A percentile compares a stretch with the other conserved stretches of the same genome.
Conservation (phyloP, 1,140 invertebrate species). For the Homarus americanus region DNA sequence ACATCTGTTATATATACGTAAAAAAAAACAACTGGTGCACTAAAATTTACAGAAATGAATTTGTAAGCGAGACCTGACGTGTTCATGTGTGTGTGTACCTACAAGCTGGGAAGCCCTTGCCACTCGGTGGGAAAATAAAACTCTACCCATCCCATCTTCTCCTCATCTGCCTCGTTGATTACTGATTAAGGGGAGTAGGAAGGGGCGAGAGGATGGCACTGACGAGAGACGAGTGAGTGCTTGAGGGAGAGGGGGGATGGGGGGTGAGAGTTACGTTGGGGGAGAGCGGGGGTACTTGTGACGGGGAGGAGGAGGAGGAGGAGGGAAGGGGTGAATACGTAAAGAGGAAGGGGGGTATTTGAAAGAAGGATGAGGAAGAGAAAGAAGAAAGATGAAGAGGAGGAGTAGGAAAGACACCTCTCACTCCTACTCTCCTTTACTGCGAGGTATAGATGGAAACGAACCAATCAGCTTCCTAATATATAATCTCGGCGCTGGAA, state of each 20-base stretch:
- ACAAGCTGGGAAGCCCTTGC: background rate
- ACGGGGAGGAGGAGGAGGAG: too few species aligned
- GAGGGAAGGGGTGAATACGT: background rate
- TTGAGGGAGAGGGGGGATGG: background rate
- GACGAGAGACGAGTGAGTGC: background rate
- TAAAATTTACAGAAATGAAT: background rate
- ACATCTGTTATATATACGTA: too few species aligned
- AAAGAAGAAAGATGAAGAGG: background rate
- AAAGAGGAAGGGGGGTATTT: background rate
- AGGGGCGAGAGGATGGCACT: background rate
- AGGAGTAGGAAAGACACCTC: too few species aligned
- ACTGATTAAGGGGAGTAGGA: background rate
- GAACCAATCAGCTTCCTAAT: background rate
- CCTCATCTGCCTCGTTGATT: constrained; percentile 3
- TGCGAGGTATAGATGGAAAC: background rate
- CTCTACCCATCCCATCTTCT: background rate
- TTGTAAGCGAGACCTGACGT: background rate
- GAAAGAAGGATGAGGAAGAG: background rate
- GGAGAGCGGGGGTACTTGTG: too few species aligned
- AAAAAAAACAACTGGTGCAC: too few species aligned
- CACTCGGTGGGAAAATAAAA: background rate
- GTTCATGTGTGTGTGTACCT: background rate
- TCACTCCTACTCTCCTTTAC: background rate
- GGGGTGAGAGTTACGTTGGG: background rate
- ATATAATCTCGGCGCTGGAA: background rate